Evolutionary conservation across 2,113 vertebrate genomes (phyloP).

Genomic region (Antennarius striatus): DNA sequence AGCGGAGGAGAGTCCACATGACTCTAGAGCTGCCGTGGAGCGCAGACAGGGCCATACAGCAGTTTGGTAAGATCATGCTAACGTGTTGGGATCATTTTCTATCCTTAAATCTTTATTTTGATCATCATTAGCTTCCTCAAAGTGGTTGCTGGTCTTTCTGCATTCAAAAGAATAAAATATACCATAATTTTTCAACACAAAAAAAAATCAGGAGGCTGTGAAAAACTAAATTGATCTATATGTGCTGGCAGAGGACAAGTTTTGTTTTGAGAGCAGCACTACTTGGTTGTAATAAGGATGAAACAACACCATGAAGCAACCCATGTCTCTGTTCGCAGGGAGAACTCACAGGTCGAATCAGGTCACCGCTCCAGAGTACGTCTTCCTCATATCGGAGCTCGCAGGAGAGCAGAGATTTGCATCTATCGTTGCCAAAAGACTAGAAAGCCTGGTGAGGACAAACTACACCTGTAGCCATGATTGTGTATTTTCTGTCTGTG

Average conservation of each 20-base stretch:
- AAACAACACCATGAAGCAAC: background rate
- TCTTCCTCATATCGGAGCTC: constrained; percentile 97
- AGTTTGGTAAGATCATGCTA: constrained; percentile 85
- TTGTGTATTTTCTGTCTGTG: background rate
- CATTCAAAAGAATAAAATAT: too few relatives aligned
- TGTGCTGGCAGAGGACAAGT: background rate
- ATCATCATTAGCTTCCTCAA: too few relatives aligned
- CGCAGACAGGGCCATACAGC: constrained; percentile 95
- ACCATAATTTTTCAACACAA: too few relatives aligned
- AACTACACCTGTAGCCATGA: background rate
- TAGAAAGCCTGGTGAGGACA: constrained; percentile 92
- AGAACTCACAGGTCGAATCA: constrained; percentile 98
- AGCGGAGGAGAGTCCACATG: constrained; percentile 95
- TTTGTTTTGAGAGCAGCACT: background rate
- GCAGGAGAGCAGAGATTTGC: constrained; percentile 98
- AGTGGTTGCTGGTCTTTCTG: too few relatives aligned
- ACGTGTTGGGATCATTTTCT: too few relatives aligned
- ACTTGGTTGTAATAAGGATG: background rate
- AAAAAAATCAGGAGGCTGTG: too few relatives aligned
- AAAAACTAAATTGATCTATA: too few relatives aligned
- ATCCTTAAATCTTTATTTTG: too few relatives aligned
- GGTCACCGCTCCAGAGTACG: constrained; percentile 96
- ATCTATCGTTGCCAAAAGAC: constrained; percentile 96
- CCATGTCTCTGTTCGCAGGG: constrained; percentile 74
- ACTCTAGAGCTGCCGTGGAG: constrained; percentile 97